Conservation (phyloP, 1,140 invertebrate genomes). For the Halotydeus destructor region DNA sequence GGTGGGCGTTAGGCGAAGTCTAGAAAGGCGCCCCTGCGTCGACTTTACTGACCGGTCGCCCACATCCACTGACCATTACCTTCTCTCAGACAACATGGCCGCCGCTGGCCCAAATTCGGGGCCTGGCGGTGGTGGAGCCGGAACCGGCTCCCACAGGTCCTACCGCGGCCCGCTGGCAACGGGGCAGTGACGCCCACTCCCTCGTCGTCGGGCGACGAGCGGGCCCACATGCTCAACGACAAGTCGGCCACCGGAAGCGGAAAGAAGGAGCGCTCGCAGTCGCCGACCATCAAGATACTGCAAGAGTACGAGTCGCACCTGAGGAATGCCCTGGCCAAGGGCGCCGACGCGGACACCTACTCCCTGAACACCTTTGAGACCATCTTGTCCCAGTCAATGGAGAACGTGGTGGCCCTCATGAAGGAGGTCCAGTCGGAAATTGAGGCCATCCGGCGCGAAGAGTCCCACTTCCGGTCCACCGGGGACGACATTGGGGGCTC, state of each 20-base stretch:
- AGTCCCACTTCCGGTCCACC: constrained; percentile 13
- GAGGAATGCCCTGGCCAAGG: constrained; percentile 73
- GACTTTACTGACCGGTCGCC: constrained; percentile 34
- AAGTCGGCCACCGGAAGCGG: neutral
- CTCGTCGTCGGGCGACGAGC: neutral
- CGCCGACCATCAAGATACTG: constrained; percentile 17
- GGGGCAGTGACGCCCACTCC: constrained; percentile 4
- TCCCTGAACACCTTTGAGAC: constrained; percentile 82
- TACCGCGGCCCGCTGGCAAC: constrained; percentile 9
- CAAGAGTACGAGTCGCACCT: constrained; percentile 74
- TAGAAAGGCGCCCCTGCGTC: constrained; percentile 42
- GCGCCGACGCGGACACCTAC: constrained; percentile 78
- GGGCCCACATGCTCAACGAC: constrained; percentile 11
- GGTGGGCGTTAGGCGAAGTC: constrained; percentile 18
- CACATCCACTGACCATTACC: constrained; percentile 10
- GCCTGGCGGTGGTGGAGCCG: too few species aligned
- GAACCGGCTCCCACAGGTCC: too few species aligned
- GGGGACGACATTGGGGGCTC: constrained; percentile 2
- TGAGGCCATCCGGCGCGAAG: constrained; percentile 19
- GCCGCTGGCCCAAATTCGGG: too few species aligned
- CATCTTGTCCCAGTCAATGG: constrained; percentile 75
- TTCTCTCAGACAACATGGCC: too few species aligned
- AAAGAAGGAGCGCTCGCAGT: constrained; percentile 2
- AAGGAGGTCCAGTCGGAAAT: constrained; percentile 20
- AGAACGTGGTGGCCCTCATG: constrained; percentile 47